Percentiles rank a stretch among this genome's conserved stretches.
Evolutionary conservation across 2,113 vertebrate genomes (phyloP).

Genomic region (Irena cyanogastra): DNA sequence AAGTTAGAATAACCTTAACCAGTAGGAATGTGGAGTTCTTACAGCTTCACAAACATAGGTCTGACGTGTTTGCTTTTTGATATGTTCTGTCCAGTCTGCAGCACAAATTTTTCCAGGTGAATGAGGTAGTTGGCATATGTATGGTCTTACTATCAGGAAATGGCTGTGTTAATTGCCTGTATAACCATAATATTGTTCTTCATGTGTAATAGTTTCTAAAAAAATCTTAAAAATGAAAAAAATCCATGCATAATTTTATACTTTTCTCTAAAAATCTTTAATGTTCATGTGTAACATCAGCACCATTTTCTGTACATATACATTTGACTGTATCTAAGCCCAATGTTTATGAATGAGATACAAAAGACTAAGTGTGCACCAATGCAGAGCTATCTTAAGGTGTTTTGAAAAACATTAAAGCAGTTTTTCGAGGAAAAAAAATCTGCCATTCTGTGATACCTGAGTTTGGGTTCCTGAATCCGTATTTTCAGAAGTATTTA

Average conservation of each 20-base stretch:
- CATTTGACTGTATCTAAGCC: not conserved
- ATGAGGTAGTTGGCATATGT: not conserved
- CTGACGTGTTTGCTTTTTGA: not conserved
- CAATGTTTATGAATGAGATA: not conserved
- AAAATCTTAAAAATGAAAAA: not conserved
- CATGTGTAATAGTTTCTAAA: not conserved
- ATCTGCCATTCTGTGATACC: not conserved
- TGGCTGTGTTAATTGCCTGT: not conserved
- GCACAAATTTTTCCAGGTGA: not conserved
- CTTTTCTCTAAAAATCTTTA: not conserved
- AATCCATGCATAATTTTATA: not conserved
- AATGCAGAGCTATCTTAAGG: not conserved
- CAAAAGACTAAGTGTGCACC: not conserved
- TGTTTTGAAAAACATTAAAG: not conserved
- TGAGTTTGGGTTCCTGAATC: not conserved
- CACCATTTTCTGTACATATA: not conserved
- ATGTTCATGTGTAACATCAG: not conserved
- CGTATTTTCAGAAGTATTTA: not conserved
- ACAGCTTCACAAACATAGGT: not conserved
- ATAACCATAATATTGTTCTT: not conserved
- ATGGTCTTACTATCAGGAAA: not conserved
- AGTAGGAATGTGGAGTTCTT: not conserved
- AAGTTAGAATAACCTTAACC: not conserved
- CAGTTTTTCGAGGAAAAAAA: not conserved
- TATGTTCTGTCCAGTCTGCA: not conserved